Conservation (phyloP, 1,140 invertebrate species). For the Drosophila equinoxialis region DNA sequence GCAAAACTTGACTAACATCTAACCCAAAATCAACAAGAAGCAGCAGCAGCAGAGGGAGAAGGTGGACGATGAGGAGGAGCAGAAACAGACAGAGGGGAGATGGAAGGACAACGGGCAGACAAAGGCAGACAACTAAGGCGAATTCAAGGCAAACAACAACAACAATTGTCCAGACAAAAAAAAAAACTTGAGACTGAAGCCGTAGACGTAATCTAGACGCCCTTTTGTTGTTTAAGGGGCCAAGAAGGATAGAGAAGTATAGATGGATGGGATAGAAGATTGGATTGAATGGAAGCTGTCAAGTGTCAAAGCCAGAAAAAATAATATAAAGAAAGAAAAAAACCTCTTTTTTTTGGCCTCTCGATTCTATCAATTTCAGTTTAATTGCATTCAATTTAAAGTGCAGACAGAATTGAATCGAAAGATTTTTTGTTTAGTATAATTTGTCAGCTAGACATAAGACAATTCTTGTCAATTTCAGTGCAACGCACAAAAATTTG, state of each 20-base stretch:
- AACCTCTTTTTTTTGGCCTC: not conserved
- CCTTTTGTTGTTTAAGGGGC: slow-evolving; percentile 32
- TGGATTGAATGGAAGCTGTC: slow-evolving; percentile 3
- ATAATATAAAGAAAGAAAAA: too few species aligned
- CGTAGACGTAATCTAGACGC: slow-evolving; percentile 58
- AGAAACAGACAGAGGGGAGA: not conserved
- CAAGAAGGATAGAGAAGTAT: not conserved
- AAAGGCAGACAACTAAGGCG: slow-evolving; percentile 62
- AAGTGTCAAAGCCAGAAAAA: slow-evolving; percentile 15
- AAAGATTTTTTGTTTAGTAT: slow-evolving; percentile 35
- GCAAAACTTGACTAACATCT: slow-evolving; percentile 72
- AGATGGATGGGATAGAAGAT: slow-evolving; percentile 7
- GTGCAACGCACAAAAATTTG: slow-evolving; percentile 30
- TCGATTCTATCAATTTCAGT: slow-evolving; percentile 56
- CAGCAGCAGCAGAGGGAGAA: slow-evolving; percentile 24
- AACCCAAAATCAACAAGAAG: slow-evolving; percentile 36
- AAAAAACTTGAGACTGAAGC: slow-evolving; percentile 30
- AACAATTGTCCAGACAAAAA: slow-evolving; percentile 26
- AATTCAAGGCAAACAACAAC: slow-evolving; percentile 28
- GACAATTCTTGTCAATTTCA: slow-evolving; percentile 50
- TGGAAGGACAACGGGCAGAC: slow-evolving; percentile 38
- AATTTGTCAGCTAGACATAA: slow-evolving; percentile 51
- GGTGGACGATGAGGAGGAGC: not conserved
- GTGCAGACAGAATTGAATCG: slow-evolving; percentile 56
- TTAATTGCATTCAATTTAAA: slow-evolving; percentile 71